Conservation (phyloP, 2,888 invertebrate species). For the Psococerastis gibbosa region DNA sequence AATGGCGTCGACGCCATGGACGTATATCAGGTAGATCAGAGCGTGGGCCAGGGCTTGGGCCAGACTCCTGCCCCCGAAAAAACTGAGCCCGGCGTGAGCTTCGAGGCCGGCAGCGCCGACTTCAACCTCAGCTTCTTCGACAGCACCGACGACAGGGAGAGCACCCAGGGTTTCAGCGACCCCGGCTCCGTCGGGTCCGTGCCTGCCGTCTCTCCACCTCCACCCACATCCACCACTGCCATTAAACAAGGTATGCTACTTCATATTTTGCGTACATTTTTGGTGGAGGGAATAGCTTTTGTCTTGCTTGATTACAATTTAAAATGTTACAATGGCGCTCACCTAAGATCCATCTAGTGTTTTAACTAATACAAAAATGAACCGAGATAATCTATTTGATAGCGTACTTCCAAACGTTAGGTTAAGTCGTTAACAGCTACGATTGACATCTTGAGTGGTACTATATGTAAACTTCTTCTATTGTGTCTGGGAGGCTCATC, state of each 20-base stretch:
- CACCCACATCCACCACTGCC: constrained; percentile 11
- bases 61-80: constrained; percentile 39
- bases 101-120: constrained; percentile 49
- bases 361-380: no score
- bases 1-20: constrained; percentile 39
- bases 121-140: constrained; percentile 70
- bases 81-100: constrained; percentile 42
- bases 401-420: no score
- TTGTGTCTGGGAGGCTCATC: no score
- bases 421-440: no score
- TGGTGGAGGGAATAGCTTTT: no score
- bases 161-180: constrained; percentile 46
- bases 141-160: constrained; percentile 39
- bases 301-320: no score
- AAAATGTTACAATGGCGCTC: no score
- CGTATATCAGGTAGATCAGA: constrained; percentile 50
- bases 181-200: constrained; percentile 39
- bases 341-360: no score
- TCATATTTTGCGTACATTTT: no score
- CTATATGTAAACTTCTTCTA: no score
- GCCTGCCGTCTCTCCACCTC: constrained; percentile 17
- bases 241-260: constrained; percentile 13
- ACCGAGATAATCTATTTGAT: no score
- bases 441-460: no score
- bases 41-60: constrained; percentile 40